Evolutionary conservation across 2,113 vertebrate species (phyloP), one percentile per base, ranked within the genome.

Genomic region (Cettia cetti): DNA sequence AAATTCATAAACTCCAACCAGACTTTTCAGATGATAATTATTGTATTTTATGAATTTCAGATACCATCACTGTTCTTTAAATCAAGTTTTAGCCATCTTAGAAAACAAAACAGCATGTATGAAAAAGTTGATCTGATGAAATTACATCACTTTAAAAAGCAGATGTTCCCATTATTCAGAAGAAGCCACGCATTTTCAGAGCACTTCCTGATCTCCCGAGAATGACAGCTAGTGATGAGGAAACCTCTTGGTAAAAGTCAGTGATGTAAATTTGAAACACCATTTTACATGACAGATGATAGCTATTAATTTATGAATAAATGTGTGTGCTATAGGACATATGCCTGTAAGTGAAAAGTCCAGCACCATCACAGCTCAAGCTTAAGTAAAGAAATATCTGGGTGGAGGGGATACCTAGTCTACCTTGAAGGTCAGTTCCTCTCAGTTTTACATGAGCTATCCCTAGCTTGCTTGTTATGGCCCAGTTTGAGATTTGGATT

Each of bases 161-260:
- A 91, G 70, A 94, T 81, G 64, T 86, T 94, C 57, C 80, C 57
- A 79, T 96, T 94, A 75, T 74, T 94, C 89, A 94, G 90, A 90
- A 80, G 72, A 86, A 95, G 28, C 11, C 70, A 86, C 76, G 54
- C 56, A 87, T 96, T 97, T 97, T 86, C 26, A 4, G 81, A 72
- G 19, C 84, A 84, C 66, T 82, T 95, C 61, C 82, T 80, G 64
- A 69, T 74, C 52, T 96, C 77, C 84, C 53, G 90, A 97, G 91
- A 94, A 82, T 75, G 85, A 74, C 90, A 90, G 50, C 69, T 84
- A 94, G 77, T 60, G 56, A 86, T 60, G 79, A 94, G 85, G 85
- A 96, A 95, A 90, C 42, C 76, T 90, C 89, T 86, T 45, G 65
- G 61, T 93, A 89, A 78, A 95, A 96, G 78, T 54, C 85, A 85